Evolutionary conservation across 2,888 invertebrate species (phyloP), one percentile per base, ranked within the genome.

Genomic region (Bibio marci): DNA sequence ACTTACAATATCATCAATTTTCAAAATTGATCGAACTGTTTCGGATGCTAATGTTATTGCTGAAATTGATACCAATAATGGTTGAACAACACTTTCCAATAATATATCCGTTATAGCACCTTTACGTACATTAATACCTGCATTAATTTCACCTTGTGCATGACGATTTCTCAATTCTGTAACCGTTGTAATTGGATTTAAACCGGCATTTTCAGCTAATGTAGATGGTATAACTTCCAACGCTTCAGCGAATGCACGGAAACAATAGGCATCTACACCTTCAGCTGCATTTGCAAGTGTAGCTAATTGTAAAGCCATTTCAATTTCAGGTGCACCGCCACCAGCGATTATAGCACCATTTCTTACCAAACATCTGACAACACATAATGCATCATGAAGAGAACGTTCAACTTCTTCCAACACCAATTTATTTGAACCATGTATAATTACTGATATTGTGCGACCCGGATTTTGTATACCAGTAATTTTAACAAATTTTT

Each of bases 281-380:
- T 80, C 77, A 30, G 90, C 71, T 2, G 80, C 76, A 52, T 90
- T 77, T 0, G 95, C 79, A 45, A 79, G 69, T 17, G 81, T 76
- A 7, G 81, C 78, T 39, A 98, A 66, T 42, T 78, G 77, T 25
- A 92, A 66, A 0, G 94, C 82, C 44, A 97, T 70, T 58, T 95
- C 92, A 45, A 90, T 94, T 67, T 98, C 98, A 4, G 97, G 94
- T 12, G 95, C 92, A 34, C 97, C 98, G 36, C 97, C 98, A 43
- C 98, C 98, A 39, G 92, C 82, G 58, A 95, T 78, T 49, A 94
- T 66, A 33, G 88, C 88, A 43, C 79, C 79, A 46, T 92, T 82
- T 51, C 92, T 88, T 4, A 98, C 95, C 50, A 98, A 72, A 63
- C 98, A 98, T 48, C 98, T 79, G 54, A 98, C 85, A 37, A 90